phyloP scores from a whole-genome alignment of 2,888 invertebrate species.

The Apamea anceps region DNA sequence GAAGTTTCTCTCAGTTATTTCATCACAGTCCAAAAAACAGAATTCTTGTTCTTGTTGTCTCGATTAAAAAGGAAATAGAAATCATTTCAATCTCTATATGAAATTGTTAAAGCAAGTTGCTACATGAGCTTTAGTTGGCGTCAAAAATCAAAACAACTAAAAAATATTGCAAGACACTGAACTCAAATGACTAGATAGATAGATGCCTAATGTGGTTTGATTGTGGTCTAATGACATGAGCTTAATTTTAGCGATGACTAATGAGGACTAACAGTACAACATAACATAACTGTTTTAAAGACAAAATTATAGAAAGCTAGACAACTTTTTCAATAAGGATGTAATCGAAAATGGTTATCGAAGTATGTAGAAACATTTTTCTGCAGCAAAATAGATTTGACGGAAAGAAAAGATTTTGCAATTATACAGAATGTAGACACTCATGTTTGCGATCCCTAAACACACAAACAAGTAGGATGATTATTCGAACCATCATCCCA shows the following conservation, averaged over 20 bases:
- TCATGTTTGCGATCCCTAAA: background rate
- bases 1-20: background rate
- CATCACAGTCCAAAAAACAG: background rate
- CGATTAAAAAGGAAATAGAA: constrained; percentile 8
- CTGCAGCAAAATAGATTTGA: background rate
- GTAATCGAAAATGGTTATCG: constrained; percentile 35
- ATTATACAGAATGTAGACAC: background rate
- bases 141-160: constrained; percentile 29
- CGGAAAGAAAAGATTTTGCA: background rate
- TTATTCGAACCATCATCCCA: background rate
- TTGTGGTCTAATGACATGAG: constrained; percentile 28
- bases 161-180: constrained; percentile 21
- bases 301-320: constrained; percentile 40
- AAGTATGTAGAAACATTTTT: background rate
- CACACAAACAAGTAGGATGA: background rate
- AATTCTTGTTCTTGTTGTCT: background rate
- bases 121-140: constrained; percentile 1
- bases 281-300: constrained; percentile 34
- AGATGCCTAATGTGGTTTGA: constrained; percentile 23
- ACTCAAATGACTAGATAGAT: constrained; percentile 22
- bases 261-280: constrained; percentile 8
- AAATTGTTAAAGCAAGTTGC: background rate
- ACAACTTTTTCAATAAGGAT: constrained; percentile 27
- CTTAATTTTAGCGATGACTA: constrained; percentile 35
- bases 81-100: background rate